Evolutionary conservation across 2,797 vertebrate genomes (phyloP), one percentile per base, ranked within the genome.

Genomic region (Varecia variegata): DNA sequence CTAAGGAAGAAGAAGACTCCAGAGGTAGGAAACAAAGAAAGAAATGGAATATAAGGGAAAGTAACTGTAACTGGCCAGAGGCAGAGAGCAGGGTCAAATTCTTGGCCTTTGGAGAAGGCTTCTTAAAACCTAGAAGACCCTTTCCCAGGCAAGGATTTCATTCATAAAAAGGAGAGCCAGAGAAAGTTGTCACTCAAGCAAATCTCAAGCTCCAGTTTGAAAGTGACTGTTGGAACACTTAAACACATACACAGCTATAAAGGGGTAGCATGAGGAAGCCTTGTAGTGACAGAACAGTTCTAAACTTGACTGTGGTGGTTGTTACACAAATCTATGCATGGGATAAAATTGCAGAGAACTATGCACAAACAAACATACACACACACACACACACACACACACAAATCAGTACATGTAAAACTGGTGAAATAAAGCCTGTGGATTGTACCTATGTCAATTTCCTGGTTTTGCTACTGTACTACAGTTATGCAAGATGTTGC

Each of bases 161-260:
- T 81, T 96, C 93, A 88, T 86, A 85, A 94, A 93, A 93, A 67
- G 60, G 47, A 81, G 32, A 93, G 56, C 62, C 82, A 93, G 68
- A 83, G 38, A 91, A 85, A 93, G 65, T 2, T 77, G 20, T 96
- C 68, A 47, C 21, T 60, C 38, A 32, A 94, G 45, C 7, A 96
- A 96, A 96, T 90, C 23, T 96, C 84, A 96, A 83, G 38, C 25
- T 94, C 65, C 52, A 88, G 30, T 76, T 87, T 89, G 32, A 94
- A 87, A 92, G 62, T 90, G 86, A 86, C 17, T 60, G 30, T 32
- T 86, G 89, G 58, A 94, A 81, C 11, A 76, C 23, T 74, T 47
- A 43, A 13, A 81, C 32, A n/a, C 67, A 82, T 7, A 65, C 17
- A 79, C 2, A 81, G 80, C 58, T 92, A 65, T 83, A 71, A 88